phyloP scores from a whole-genome alignment of 2,797 vertebrate genomes.

The Paedocypris micromegethes region DNA sequence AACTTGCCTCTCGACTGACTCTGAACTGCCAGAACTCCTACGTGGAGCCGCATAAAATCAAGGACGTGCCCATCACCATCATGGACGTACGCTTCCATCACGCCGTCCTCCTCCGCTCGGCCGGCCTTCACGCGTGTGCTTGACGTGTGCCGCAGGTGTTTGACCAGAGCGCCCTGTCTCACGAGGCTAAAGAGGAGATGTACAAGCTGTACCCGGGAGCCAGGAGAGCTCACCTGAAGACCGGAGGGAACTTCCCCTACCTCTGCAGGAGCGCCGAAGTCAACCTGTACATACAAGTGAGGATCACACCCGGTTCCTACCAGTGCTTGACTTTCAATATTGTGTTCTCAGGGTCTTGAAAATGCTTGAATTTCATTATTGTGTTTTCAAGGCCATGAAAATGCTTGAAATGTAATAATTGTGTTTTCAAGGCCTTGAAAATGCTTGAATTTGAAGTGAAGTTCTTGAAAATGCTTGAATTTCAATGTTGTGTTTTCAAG shows the following conservation, averaged over 20 bases:
- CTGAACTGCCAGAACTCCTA: slow-evolving; percentile 99
- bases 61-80: slow-evolving; percentile 90
- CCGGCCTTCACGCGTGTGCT: no score
- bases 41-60: slow-evolving; percentile 96
- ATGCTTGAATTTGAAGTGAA: no score
- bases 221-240: slow-evolving; percentile 93
- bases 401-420: no score
- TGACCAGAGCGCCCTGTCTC: slow-evolving; percentile 94
- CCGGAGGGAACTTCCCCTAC: slow-evolving; percentile 96
- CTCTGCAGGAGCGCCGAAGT: slow-evolving; percentile 95
- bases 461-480: neutral
- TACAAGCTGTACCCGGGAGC: slow-evolving; percentile 95
- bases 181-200: slow-evolving; percentile 98
- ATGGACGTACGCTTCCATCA: slow-evolving; percentile 78
- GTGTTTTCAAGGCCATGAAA: no score
- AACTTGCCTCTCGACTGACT: slow-evolving; percentile 91
- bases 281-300: slow-evolving; percentile 91
- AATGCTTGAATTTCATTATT: neutral
- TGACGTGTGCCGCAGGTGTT: slow-evolving; percentile 75
- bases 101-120: neutral
- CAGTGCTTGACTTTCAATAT: neutral
- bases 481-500: no score
- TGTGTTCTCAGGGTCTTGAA: neutral
- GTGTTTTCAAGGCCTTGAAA: neutral
- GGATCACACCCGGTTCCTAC: slow-evolving; percentile 16